phyloP scores from a whole-genome alignment of 2,888 invertebrate genomes.

The Zaprionus obscuricornis region DNA sequence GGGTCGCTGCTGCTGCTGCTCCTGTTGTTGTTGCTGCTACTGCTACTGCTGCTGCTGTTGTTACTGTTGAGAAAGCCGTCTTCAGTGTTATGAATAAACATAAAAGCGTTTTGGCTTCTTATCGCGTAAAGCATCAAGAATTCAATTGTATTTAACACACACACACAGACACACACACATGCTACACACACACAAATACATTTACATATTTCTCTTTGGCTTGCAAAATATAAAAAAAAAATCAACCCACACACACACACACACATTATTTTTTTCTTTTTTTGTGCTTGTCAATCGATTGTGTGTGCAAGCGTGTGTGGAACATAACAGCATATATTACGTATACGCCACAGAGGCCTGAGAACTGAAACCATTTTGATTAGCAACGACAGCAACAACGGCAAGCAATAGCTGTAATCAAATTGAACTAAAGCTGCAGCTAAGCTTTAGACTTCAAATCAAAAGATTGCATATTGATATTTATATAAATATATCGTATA shows the following conservation, averaged over 20 bases:
- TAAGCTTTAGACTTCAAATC: no score
- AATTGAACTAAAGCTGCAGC: no score
- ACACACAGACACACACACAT: constrained; percentile 11
- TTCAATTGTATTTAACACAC: constrained; percentile 71
- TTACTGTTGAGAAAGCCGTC: constrained; percentile 15
- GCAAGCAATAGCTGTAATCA: no score
- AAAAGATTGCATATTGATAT: no score
- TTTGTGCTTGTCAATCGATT: background rate
- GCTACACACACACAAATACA: constrained; percentile 3
- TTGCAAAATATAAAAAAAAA: no score
- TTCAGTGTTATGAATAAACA: constrained; percentile 69
- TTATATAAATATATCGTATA: no score
- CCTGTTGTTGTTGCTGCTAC: background rate
- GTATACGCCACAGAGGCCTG: constrained; percentile 50
- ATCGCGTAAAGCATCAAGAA: constrained; percentile 66
- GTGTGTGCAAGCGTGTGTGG: constrained; percentile 13
- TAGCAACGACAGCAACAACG: constrained; percentile 25
- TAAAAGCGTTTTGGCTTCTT: constrained; percentile 65
- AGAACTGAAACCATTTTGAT: constrained; percentile 38
- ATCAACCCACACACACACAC: constrained; percentile 14
- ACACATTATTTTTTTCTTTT: constrained; percentile 6
- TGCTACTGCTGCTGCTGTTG: background rate
- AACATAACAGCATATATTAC: constrained; percentile 57
- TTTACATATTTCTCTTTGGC: no score
- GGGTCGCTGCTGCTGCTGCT: background rate